These are phyloP conservation scores for Natrix natrix DNA, from an alignment of 2,797 vertebrate species.

Conservation along the genomic window DNA sequence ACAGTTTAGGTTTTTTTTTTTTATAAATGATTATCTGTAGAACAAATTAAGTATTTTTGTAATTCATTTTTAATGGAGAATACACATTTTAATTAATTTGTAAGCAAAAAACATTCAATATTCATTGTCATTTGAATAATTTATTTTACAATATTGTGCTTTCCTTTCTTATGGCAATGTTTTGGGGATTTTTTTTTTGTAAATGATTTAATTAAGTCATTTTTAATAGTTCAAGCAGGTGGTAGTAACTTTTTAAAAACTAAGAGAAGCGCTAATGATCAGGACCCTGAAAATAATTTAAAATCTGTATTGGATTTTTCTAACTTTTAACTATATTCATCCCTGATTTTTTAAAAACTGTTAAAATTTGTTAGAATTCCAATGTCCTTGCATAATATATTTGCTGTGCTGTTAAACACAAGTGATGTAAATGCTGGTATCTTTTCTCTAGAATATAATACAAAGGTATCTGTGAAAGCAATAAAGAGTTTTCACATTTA, in stretches of 20 bases:
- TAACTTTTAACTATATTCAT: background rate
- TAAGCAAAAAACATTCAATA: background rate
- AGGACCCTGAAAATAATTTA: background rate
- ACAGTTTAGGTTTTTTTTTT: background rate
- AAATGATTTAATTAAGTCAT: slow-evolving; percentile 44
- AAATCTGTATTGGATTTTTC: slow-evolving; percentile 2
- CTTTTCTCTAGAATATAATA: background rate
- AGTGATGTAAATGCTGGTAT: background rate
- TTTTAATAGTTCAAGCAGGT: slow-evolving; percentile 16
- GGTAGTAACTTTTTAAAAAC: slow-evolving; percentile 8
- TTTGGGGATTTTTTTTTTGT: background rate
- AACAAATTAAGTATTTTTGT: slow-evolving; percentile 38
- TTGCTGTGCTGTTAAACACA: background rate
- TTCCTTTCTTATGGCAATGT: background rate
- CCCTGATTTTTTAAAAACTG: background rate
- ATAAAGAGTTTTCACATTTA: background rate
- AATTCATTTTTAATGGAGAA: slow-evolving; percentile 52
- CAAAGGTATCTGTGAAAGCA: background rate
- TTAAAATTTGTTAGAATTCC: background rate
- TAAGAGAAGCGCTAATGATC: background rate
- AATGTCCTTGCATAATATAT: background rate
- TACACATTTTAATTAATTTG: slow-evolving; percentile 10
- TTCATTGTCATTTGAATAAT: slow-evolving; percentile 12
- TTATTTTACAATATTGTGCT: slow-evolving; percentile 20
- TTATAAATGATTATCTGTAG: slow-evolving; percentile 42